Evolutionary conservation across 2,797 vertebrate genomes (phyloP), one percentile per base, ranked within the genome.

Genomic region (Liasis olivaceus): DNA sequence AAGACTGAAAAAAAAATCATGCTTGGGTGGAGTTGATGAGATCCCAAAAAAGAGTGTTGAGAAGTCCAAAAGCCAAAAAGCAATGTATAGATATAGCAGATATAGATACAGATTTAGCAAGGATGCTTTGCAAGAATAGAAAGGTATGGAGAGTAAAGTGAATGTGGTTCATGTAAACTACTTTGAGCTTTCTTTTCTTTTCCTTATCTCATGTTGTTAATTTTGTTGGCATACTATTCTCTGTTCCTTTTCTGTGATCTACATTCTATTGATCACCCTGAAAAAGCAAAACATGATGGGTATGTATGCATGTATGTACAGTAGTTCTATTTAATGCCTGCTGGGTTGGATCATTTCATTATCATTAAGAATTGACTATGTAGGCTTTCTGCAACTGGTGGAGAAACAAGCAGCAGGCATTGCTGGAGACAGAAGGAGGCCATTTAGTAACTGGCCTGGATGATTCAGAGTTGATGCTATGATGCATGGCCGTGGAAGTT

Each of bases 361-460:
- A 58, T 7, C 14, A 72, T 28, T 26, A 88, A 13, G 42, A 42
- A 64, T 88, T 24, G 87, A 15, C 62, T 63, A 51, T 36, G 60
- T 8, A 89, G 87, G 15, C 51, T 69, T 17, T 54, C 63, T 17
- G 28, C 51, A 31, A 3, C n/a, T 58, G 28, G 8, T 13, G 54
- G 11, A n/a, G n/a, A 20, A 47, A 9, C 13, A 24, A 72, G 63
- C 54, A 31, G 51, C 20, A 56, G 47, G 24, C 11, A 42, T 72
- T 58, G 9, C 8, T 89, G 54, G 31, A 77, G 22, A 59, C 20
- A 72, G n/a, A 58, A 77, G 47, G n/a, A 56, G 17, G 22, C 51
- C 58, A 59, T 12, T 93, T 91, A 66, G 93, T 91, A 69, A 91
- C 42, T 85, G 11, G 7, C 92, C 2, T 62, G 59, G 15, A 20